phyloP scores from a whole-genome alignment of 2,888 invertebrate species.

The Bimastos eiseni region DNA sequence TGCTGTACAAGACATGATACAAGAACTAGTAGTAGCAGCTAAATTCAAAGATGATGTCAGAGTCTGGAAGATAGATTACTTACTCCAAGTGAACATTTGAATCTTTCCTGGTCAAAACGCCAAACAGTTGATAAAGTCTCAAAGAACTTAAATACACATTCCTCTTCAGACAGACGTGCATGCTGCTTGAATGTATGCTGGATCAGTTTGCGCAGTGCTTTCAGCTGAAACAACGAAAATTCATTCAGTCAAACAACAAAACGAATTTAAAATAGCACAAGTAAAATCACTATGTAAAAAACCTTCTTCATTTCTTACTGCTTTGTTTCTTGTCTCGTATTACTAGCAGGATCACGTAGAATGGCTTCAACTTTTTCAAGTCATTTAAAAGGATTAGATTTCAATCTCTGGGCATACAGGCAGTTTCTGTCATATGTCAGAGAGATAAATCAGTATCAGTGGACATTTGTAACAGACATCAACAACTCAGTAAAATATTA shows the following conservation, averaged over 20 bases:
- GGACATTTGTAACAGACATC: neutral
- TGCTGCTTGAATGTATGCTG: conserved; percentile 92
- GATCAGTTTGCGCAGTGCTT: conserved; percentile 84
- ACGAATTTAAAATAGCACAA: neutral
- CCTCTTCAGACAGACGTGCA: conserved; percentile 73
- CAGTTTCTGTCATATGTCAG: neutral
- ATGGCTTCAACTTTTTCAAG: neutral
- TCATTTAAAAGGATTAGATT: neutral
- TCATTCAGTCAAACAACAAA: neutral
- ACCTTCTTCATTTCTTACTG: neutral
- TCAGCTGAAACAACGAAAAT: conserved; percentile 55
- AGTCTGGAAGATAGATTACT: neutral
- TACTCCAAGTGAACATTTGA: conserved; percentile 87
- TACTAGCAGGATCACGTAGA: neutral
- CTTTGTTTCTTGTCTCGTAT: neutral
- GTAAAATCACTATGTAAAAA: neutral
- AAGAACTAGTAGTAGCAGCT: no score
- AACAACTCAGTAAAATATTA: neutral
- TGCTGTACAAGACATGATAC: neutral
- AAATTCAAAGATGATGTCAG: no score
- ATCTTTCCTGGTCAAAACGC: conserved; percentile 88
- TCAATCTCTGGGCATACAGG: neutral
- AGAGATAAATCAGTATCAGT: neutral
- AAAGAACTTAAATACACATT: conserved; percentile 86
- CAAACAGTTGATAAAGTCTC: conserved; percentile 83